Base-by-base conservation (phyloP, 2,797 vertebrate genomes). In the Thripadectes ignobilis region DNA sequence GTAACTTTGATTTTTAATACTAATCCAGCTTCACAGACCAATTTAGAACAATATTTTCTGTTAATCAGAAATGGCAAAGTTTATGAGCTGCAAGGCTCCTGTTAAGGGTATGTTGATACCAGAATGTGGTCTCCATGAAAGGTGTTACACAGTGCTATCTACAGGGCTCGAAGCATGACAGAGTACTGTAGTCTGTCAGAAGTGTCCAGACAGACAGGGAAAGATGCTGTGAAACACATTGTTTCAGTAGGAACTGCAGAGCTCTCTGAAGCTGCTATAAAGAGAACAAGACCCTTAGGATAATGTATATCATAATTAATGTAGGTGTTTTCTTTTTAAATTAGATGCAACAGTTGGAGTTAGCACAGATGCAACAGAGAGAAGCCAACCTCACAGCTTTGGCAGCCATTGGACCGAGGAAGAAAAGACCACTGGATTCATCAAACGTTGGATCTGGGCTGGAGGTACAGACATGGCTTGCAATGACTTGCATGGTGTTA, bases 371-470 rank as follows among this genome's bases (percentile, higher is more conserved):
- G 92, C 98, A 99, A 75, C 98, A 99, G 17, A 98, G 98, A 96
- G 98, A 99, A 88, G 99, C 99, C 66, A 99, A 99, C 97, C 98
- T 99, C 46, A 98, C 99, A 7, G 99, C 99, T 71, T 97, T 99
- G 92, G 99, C 99, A 67, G 99, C 99, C 79, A 99, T 99, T 61
- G 99, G 99, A 48, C 99, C 99, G 45, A 98, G 99, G 66, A 99
- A 98, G 97, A 99, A 99, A 92, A 99, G 98, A 97, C 97, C 98
- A 10, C 32, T 98, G 92, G 98, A 99, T 85, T 97, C 96, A 43
- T 82, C 91, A 32, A 97, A 96, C 10, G 3, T 80, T 95, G 96
- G 95, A 94, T 92, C 96, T 39, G 96, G 97, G 39, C 96, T 94
- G 18, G 98, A 99, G 98, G 99, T 99, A 97, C 8, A 71, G 29